Conservation (phyloP, 2,888 invertebrate species). For the Podotricha telesiphe region DNA sequence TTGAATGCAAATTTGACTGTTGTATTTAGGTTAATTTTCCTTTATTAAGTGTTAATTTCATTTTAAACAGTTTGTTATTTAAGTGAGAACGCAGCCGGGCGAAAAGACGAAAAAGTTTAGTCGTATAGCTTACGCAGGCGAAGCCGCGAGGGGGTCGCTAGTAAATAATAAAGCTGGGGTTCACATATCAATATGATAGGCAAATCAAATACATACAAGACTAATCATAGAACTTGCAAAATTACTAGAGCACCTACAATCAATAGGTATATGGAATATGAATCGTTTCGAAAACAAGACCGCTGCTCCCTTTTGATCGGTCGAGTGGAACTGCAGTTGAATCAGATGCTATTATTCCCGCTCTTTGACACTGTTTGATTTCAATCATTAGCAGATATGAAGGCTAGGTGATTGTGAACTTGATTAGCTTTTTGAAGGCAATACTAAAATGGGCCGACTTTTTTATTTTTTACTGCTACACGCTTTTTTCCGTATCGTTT, state of each 20-base stretch:
- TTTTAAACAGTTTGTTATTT: too few species aligned
- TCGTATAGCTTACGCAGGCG: too few species aligned
- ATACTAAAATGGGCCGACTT: background rate
- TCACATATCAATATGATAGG: background rate
- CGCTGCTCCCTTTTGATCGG: constrained; percentile 41
- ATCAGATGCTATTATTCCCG: constrained; percentile 38
- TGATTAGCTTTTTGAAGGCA: background rate
- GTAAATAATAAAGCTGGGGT: too few species aligned
- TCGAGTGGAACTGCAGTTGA: constrained; percentile 38
- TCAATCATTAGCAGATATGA: constrained; percentile 24
- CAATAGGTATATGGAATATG: constrained; percentile 29
- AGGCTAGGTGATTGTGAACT: background rate
- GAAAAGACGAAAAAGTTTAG: too few species aligned
- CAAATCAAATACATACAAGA: background rate
- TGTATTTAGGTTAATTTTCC: too few species aligned
- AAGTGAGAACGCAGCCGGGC: too few species aligned
- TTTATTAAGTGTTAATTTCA: too few species aligned
- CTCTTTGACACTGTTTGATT: constrained; percentile 36
- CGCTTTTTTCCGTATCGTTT: too few species aligned
- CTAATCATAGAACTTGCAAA: background rate
- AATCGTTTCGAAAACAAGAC: constrained; percentile 38
- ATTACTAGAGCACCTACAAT: constrained; percentile 14
- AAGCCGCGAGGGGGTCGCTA: too few species aligned
- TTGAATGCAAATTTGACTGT: too few species aligned
- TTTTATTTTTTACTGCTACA: background rate